Conservation (phyloP, 2,888 invertebrate species). For the Pollenia amentaria region DNA sequence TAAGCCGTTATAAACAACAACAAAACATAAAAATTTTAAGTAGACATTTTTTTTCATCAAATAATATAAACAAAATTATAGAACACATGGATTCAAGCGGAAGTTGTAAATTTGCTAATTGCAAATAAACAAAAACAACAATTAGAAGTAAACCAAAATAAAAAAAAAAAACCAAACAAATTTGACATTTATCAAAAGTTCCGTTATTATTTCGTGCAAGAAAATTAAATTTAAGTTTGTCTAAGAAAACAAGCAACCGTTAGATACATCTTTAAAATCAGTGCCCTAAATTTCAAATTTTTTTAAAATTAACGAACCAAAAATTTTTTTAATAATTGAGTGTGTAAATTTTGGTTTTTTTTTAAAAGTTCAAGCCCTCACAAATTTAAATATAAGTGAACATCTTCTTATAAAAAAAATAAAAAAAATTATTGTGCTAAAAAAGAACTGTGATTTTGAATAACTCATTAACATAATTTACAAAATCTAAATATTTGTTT, state of each 20-base stretch:
- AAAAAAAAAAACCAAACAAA: conserved; percentile 18
- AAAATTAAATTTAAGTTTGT: background rate
- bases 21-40: background rate
- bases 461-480: background rate
- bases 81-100: conserved; percentile 68
- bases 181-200: conserved; percentile 12
- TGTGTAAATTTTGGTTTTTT: conserved; percentile 2
- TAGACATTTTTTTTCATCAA: no score
- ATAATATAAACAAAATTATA: conserved; percentile 29
- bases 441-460: background rate
- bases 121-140: conserved; percentile 57
- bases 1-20: background rate
- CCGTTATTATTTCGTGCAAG: background rate
- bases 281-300: conserved; percentile 41
- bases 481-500: background rate
- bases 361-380: background rate
- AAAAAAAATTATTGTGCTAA: conserved; percentile 7
- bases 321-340: conserved; percentile 37
- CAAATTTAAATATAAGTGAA: background rate
- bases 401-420: background rate
- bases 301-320: conserved; percentile 39
- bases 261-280: conserved; percentile 31
- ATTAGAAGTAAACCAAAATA: conserved; percentile 38
- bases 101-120: conserved; percentile 72
- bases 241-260: background rate